These are phyloP conservation scores for Idaea straminata DNA, from an alignment of 2,888 invertebrate species.

Conservation along the genomic window DNA sequence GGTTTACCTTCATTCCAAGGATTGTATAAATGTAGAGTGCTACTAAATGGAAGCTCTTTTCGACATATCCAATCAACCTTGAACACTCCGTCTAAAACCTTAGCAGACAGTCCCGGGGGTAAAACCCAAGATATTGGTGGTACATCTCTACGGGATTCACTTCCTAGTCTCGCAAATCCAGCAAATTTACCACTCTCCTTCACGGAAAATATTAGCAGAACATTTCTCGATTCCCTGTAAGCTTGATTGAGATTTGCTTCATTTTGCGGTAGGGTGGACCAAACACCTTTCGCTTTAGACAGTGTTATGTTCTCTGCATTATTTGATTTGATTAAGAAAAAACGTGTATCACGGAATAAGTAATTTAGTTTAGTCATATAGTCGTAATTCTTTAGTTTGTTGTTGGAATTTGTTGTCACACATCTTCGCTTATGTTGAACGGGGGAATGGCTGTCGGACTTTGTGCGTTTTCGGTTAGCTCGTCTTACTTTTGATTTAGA, in stretches of 20 bases:
- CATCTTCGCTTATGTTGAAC: conserved; percentile 58
- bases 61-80: conserved; percentile 98
- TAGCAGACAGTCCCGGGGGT: conserved; percentile 94
- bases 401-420: conserved; percentile 50
- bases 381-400: conserved; percentile 86
- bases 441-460: conserved; percentile 66
- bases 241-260: conserved; percentile 98
- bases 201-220: conserved; percentile 96
- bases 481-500: conserved; percentile 82
- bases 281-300: conserved; percentile 97
- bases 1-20: conserved; percentile 99
- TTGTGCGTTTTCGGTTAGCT: conserved; percentile 78
- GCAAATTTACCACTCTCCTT: conserved; percentile 98
- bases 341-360: conserved; percentile 95
- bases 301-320: conserved; percentile 97
- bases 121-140: conserved; percentile 95
- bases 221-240: conserved; percentile 94
- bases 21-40: conserved; percentile 95
- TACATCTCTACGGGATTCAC: conserved; percentile 94
- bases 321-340: conserved; percentile 98
- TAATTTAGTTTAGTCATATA: conserved; percentile 95
- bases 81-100: conserved; percentile 97
- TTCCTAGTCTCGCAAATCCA: conserved; percentile 94
- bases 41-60: conserved; percentile 95
- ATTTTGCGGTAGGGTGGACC: conserved; percentile 98